Evolutionary conservation across 1,140 invertebrate genomes (phyloP).

Genomic region (Maniola jurtina): DNA sequence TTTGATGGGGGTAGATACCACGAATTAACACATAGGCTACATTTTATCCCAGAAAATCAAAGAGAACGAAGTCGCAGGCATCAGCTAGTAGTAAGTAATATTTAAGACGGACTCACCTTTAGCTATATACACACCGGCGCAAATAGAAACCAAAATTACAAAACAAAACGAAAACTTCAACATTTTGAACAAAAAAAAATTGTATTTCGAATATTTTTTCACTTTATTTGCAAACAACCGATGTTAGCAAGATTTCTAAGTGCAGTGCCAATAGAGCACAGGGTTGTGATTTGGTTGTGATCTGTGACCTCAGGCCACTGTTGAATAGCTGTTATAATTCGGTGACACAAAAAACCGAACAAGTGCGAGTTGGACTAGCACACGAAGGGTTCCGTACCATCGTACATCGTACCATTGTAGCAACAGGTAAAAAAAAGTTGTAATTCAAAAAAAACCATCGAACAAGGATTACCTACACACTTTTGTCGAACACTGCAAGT

Average conservation of each 20-base stretch:
- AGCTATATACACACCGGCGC: conserved; percentile 39
- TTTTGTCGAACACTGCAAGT: too few relatives aligned
- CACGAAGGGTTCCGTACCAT: too few relatives aligned
- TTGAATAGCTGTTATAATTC: conserved; percentile 37
- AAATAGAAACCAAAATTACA: conserved; percentile 27
- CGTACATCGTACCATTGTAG: too few relatives aligned
- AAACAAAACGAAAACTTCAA: conserved; percentile 26
- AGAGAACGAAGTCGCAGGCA: too few relatives aligned
- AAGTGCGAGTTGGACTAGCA: too few relatives aligned
- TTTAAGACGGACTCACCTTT: conserved; percentile 45
- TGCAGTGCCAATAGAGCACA: conserved; percentile 28
- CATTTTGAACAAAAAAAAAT: conserved; percentile 4
- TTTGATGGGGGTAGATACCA: too few relatives aligned
- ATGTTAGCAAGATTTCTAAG: conserved; percentile 20
- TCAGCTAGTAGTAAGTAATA: too few relatives aligned
- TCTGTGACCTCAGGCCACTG: conserved; percentile 45
- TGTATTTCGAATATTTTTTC: background rate
- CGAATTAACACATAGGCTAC: too few relatives aligned
- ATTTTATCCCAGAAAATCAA: too few relatives aligned
- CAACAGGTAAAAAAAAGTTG: too few relatives aligned
- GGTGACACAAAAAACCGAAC: conserved; percentile 41
- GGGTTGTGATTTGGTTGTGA: conserved; percentile 44
- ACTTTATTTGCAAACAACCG: conserved; percentile 16
- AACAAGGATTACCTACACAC: too few relatives aligned
- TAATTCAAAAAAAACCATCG: too few relatives aligned